Evolutionary conservation across 2,888 invertebrate genomes (phyloP).

Genomic region (Pollenia labialis): DNA sequence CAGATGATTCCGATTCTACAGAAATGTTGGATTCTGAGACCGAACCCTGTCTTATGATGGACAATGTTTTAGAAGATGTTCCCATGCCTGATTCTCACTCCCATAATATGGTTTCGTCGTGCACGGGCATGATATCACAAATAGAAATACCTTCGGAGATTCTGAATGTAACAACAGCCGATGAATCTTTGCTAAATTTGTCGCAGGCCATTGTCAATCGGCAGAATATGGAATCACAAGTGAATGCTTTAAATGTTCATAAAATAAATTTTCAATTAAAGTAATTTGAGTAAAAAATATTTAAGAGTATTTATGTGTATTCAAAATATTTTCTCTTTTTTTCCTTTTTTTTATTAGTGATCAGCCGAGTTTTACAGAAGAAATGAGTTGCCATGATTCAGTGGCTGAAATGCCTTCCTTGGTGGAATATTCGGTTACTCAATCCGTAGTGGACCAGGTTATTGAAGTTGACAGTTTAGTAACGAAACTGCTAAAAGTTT

Average conservation of each 20-base stretch:
- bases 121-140: slow-evolving; percentile 85
- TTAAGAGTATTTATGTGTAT: neutral
- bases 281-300: slow-evolving; percentile 75
- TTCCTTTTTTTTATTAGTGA: slow-evolving; percentile 59
- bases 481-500: slow-evolving; percentile 89
- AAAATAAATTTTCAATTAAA: slow-evolving; percentile 84
- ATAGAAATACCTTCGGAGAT: slow-evolving; percentile 84
- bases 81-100: slow-evolving; percentile 87
- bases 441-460: slow-evolving; percentile 89
- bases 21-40: slow-evolving; percentile 93
- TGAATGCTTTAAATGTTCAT: slow-evolving; percentile 80
- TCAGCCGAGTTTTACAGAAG: slow-evolving; percentile 81
- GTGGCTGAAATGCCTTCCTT: slow-evolving; percentile 84
- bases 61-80: slow-evolving; percentile 89
- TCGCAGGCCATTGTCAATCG: slow-evolving; percentile 91
- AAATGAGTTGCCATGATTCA: slow-evolving; percentile 84
- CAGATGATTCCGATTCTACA: slow-evolving; percentile 89
- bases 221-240: slow-evolving; percentile 87
- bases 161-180: slow-evolving; percentile 79
- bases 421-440: slow-evolving; percentile 85
- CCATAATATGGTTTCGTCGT: slow-evolving; percentile 88
- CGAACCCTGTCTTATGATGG: slow-evolving; percentile 92
- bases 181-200: slow-evolving; percentile 90
- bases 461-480: slow-evolving; percentile 91
- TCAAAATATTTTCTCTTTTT: neutral